phyloP scores from a whole-genome alignment of 2,113 vertebrate species.

The Butorides virescens region DNA sequence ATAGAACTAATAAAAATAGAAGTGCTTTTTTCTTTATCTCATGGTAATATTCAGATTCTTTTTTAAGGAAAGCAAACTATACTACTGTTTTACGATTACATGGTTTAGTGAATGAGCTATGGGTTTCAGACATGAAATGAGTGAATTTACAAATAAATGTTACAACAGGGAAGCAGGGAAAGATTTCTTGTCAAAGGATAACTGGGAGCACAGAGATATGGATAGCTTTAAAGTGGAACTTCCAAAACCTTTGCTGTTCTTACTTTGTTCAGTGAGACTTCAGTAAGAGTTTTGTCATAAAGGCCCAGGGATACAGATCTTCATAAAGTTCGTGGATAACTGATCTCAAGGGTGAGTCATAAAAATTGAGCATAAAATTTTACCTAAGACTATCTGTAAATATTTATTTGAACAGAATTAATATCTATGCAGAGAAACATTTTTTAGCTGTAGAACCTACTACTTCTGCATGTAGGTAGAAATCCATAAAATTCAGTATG shows the following conservation, averaged over 20 bases:
- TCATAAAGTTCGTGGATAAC: background rate
- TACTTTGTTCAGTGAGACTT: background rate
- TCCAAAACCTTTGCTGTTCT: background rate
- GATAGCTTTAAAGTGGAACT: background rate
- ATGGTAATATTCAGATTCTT: slow-evolving; percentile 11
- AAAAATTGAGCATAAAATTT: background rate
- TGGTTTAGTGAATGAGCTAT: slow-evolving; percentile 41
- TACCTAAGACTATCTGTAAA: background rate
- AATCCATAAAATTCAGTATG: background rate
- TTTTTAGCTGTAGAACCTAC: background rate
- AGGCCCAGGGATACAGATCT: background rate
- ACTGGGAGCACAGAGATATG: background rate
- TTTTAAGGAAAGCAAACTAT: slow-evolving; percentile 30
- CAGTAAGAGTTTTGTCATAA: background rate
- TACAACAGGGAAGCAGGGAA: background rate
- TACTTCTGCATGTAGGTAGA: background rate
- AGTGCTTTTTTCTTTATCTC: background rate
- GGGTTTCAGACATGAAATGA: slow-evolving; percentile 34
- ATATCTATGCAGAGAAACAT: background rate
- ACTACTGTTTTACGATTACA: slow-evolving; percentile 46
- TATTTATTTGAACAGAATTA: background rate
- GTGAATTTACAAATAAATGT: slow-evolving; percentile 30
- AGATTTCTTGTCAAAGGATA: background rate
- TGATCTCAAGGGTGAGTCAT: background rate
- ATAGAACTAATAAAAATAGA: background rate